These are phyloP conservation scores for Amphipoea lucens DNA, from an alignment of 2,888 invertebrate genomes.

Conservation along the genomic window DNA sequence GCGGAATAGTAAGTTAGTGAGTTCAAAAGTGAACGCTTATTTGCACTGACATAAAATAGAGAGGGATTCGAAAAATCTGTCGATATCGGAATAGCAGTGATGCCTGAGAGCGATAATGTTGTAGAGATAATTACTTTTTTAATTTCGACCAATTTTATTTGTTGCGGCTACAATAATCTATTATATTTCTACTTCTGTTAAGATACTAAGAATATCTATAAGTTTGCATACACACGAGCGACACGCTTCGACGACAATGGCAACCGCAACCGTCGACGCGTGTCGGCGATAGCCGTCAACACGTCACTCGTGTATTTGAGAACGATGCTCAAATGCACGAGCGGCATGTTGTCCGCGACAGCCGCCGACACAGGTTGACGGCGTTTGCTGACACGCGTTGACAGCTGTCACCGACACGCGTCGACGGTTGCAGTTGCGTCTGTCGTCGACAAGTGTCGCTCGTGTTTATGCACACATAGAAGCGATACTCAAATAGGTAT, in stretches of 20 bases:
- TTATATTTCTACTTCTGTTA: background rate
- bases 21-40: background rate
- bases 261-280: background rate
- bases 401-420: too few species aligned
- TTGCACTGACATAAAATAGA: background rate
- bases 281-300: background rate
- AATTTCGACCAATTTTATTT: background rate
- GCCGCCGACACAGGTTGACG: too few species aligned
- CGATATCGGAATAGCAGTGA: too few species aligned
- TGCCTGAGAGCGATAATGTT: background rate
- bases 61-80: background rate
- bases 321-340: too few species aligned
- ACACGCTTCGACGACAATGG: background rate
- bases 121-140: background rate
- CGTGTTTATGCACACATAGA: background rate
- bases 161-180: background rate
- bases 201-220: background rate
- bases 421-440: too few species aligned
- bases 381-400: too few species aligned
- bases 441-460: background rate
- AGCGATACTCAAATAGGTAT: too few species aligned
- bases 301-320: too few species aligned
- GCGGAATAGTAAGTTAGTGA: background rate
- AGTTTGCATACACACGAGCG: background rate
- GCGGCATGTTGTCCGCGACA: too few species aligned